Evolutionary conservation across 2,888 invertebrate genomes (phyloP).

Genomic region (Cantharis lateralis): DNA sequence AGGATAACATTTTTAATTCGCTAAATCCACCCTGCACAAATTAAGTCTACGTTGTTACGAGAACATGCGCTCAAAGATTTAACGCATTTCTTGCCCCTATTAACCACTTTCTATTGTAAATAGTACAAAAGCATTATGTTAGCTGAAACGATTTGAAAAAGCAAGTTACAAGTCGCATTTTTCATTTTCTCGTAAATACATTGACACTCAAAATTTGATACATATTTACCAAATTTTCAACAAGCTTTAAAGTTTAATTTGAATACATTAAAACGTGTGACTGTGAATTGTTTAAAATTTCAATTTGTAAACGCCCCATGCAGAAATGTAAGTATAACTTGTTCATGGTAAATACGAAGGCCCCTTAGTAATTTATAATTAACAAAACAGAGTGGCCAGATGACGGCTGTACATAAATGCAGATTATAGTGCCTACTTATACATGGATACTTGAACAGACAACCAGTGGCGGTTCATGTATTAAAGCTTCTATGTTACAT

Average conservation of each 20-base stretch:
- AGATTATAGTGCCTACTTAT: slow-evolving; percentile 25
- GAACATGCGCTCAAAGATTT: background rate
- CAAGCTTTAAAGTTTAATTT: slow-evolving; percentile 16
- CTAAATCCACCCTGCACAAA: background rate
- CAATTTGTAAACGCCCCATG: slow-evolving; percentile 21
- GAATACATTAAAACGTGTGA: slow-evolving; percentile 19
- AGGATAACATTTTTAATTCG: background rate
- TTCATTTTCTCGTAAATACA: background rate
- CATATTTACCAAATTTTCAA: background rate
- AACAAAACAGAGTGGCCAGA: slow-evolving; percentile 40
- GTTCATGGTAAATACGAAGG: slow-evolving; percentile 33
- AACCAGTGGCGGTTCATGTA: background rate
- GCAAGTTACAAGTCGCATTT: background rate
- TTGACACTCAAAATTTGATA: background rate
- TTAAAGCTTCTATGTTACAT: background rate
- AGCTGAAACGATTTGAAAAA: background rate
- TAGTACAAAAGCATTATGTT: too few species aligned
- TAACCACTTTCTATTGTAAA: background rate
- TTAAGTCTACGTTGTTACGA: background rate
- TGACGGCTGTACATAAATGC: slow-evolving; percentile 36
- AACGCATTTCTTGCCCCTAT: too few species aligned
- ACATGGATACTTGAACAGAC: slow-evolving; percentile 4
- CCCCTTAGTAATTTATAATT: slow-evolving; percentile 41
- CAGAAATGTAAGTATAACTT: slow-evolving; percentile 34
- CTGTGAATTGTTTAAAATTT: slow-evolving; percentile 23